Evolutionary conservation across 2,888 invertebrate genomes (phyloP), one percentile per base, ranked within the genome.

Genomic region (Psococerastis gibbosa): DNA sequence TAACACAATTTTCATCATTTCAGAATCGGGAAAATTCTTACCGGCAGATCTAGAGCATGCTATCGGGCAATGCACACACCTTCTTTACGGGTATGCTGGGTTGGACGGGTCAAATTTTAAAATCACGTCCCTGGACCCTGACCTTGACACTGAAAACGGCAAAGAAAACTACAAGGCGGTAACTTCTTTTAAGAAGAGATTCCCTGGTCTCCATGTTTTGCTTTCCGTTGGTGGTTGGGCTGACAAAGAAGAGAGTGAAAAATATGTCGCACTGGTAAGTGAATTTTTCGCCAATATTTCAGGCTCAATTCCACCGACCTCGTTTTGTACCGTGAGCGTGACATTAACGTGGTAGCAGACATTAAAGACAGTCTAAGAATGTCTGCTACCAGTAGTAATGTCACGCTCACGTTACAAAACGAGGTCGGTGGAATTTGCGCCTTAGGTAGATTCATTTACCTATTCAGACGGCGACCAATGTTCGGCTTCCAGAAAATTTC

Each of bases 211-310:
- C 43, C 76, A 78, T 56, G 69, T 82, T 1, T 63, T 83, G 38
- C 66, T 87, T 2, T 75, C 81, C 3, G 73, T 85, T 34, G 85
- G 85, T 6, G 83, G 83, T n/a, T 76, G 75, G 49, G 73, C 68
- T 41, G 84, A 85, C 56, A 63, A 60, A 5, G 71, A 75, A 3
- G 52, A 54, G 41, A 17, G 31, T 47, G 71, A 71, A 0, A 63
- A 65, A 3, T 83, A 83, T 56, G 67, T 79, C 48, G 67, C 66
- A 11, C 53, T 81, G 62, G 78, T 78, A 57, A 69, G 71, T 61
- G 44, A 31, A 8, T 35, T 35, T 35, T 35, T 35, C n/a, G n/a
- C n/a, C n/a, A n/a, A n/a, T n/a, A n/a, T n/a, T n/a, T n/a, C n/a
- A 52, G 49, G 15, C 16, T 13, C 2, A 20, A 22, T 45, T 15